Percentiles rank a stretch among this genome's conserved stretches.
phyloP scores from a whole-genome alignment of 2,888 invertebrate species.

The Falcaria lacertinaria region DNA sequence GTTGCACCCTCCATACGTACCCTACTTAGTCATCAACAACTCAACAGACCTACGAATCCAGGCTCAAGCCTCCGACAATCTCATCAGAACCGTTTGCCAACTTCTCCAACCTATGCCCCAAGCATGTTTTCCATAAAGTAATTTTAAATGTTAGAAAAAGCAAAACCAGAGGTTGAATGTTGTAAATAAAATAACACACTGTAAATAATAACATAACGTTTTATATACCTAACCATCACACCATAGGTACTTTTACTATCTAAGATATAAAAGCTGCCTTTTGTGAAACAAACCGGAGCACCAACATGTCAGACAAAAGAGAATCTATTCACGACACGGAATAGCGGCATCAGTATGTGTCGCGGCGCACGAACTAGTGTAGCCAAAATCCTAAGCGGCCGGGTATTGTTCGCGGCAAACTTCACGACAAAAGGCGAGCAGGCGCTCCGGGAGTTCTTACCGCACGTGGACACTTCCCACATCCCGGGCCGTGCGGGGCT shows the following conservation, averaged over 20 bases:
- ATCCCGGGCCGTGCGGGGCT: constrained; percentile 25
- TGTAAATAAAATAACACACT: not conserved
- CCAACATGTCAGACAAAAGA: constrained; percentile 19
- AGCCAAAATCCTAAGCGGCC: constrained; percentile 26
- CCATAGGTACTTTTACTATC: not conserved
- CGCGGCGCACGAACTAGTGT: constrained; percentile 16
- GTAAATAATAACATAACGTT: not conserved
- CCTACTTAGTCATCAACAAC: constrained; percentile 34
- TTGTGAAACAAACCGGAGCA: constrained; percentile 8
- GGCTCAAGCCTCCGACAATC: constrained; percentile 19
- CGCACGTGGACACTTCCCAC: constrained; percentile 35
- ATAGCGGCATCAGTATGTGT: constrained; percentile 22
- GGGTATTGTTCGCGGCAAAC: constrained; percentile 23
- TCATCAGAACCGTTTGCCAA: constrained; percentile 28
- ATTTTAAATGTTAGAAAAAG: not conserved
- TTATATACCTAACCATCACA: not conserved
- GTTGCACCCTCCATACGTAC: constrained; percentile 33
- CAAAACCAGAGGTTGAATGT: not conserved
- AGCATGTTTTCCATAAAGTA: constrained; percentile 13
- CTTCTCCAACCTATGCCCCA: constrained; percentile 23
- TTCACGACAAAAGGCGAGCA: constrained; percentile 12
- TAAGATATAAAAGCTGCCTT: constrained; percentile 8
- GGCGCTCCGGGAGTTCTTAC: constrained; percentile 10
- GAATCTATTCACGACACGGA: constrained; percentile 23
- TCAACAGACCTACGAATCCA: constrained; percentile 16